Evolutionary conservation across 2,113 vertebrate species (phyloP).

Genomic region (Spea bombifrons): DNA sequence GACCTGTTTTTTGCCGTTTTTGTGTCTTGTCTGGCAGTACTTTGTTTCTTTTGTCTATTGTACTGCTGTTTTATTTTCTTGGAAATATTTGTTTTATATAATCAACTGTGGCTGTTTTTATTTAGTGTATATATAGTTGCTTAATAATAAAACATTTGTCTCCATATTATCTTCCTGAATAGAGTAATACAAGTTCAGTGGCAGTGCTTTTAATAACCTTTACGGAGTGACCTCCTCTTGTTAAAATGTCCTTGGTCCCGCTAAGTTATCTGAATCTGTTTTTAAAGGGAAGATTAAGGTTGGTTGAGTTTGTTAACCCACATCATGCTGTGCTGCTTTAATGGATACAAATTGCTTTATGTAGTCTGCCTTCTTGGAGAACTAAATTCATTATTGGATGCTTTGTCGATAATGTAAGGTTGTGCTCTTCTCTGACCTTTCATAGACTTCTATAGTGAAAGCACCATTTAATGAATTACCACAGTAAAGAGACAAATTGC

Average conservation of each 20-base stretch:
- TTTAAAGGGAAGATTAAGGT: constrained; percentile 47
- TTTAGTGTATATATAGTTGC: too few species aligned
- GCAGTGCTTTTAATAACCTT: constrained; percentile 1
- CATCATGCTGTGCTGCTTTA: constrained; percentile 44
- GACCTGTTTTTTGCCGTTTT: too few species aligned
- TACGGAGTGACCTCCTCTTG: constrained; percentile 1
- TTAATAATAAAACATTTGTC: not conserved
- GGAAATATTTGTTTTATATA: too few species aligned
- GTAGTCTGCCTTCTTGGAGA: constrained; percentile 20
- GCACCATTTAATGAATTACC: constrained; percentile 53
- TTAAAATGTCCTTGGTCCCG: constrained; percentile 22
- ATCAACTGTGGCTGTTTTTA: too few species aligned
- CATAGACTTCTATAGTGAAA: constrained; percentile 53
- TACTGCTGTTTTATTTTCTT: too few species aligned
- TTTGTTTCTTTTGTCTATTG: too few species aligned
- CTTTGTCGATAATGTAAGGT: constrained; percentile 66
- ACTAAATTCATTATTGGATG: constrained; percentile 46
- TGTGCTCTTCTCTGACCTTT: constrained; percentile 52
- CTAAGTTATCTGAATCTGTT: constrained; percentile 42
- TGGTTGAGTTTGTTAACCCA: constrained; percentile 25
- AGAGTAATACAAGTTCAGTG: not conserved
- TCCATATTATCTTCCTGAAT: not conserved
- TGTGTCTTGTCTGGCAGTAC: too few species aligned
- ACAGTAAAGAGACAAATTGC: constrained; percentile 52
- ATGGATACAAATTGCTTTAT: constrained; percentile 52